phyloP scores from a whole-genome alignment of 2,888 invertebrate species.

The Rhagium mordax region DNA sequence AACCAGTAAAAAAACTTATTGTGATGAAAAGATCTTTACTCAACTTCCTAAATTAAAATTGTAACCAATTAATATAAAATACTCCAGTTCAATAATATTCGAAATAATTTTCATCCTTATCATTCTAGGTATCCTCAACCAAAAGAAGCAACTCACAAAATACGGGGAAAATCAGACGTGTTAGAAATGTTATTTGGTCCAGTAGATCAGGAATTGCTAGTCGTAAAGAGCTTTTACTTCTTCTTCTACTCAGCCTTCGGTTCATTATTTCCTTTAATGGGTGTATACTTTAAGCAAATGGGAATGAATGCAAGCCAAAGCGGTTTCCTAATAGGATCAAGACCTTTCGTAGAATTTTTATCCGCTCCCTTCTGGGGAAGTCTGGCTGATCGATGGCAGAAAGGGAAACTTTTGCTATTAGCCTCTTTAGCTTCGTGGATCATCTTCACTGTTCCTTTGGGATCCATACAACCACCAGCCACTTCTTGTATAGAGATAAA shows the following conservation, averaged over 20 bases:
- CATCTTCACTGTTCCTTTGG: slow-evolving; percentile 95
- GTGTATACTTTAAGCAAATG: slow-evolving; percentile 99
- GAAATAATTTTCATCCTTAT: background rate
- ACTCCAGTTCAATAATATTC: no score
- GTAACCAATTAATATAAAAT: no score
- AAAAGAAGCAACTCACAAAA: slow-evolving; percentile 91
- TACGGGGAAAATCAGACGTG: slow-evolving; percentile 88
- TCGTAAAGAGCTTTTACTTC: slow-evolving; percentile 98
- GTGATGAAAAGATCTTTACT: no score
- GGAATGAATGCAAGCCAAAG: slow-evolving; percentile 96
- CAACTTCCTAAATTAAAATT: no score
- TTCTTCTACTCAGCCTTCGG: slow-evolving; percentile 99
- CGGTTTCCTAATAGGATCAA: slow-evolving; percentile 93
- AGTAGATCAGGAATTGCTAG: slow-evolving; percentile 92
- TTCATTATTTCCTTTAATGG: slow-evolving; percentile 97
- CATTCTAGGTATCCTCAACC: slow-evolving; percentile 83
- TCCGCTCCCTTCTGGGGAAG: slow-evolving; percentile 99
- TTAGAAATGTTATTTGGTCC: slow-evolving; percentile 87
- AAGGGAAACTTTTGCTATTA: slow-evolving; percentile 89
- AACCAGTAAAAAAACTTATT: no score
- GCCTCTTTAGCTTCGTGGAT: slow-evolving; percentile 96
- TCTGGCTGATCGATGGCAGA: slow-evolving; percentile 89
- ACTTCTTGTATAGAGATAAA: slow-evolving; percentile 85
- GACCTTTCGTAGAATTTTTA: slow-evolving; percentile 97
- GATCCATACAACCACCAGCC: slow-evolving; percentile 95